phyloP scores from a whole-genome alignment of 2,113 vertebrate species.

The Grus americana region DNA sequence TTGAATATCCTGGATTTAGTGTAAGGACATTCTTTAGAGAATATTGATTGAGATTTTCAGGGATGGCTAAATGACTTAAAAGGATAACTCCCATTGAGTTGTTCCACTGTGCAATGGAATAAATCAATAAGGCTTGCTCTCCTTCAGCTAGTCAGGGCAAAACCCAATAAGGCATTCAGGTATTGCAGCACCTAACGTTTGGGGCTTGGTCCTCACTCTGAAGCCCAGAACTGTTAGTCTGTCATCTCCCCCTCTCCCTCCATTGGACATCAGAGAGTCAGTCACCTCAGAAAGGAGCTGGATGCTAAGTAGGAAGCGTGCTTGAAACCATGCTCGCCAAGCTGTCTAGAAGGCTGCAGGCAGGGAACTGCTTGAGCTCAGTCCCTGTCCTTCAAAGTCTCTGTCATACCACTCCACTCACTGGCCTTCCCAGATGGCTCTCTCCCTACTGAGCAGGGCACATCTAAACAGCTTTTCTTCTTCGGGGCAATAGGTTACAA shows the following conservation, averaged over 20 bases:
- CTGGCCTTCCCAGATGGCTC: not conserved
- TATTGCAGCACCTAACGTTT: not conserved
- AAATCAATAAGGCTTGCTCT: slow-evolving; percentile 4
- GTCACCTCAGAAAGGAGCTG: not conserved
- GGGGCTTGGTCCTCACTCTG: not conserved
- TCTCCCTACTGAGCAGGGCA: not conserved
- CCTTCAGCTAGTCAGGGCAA: not conserved
- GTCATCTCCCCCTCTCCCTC: not conserved
- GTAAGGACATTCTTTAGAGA: not conserved
- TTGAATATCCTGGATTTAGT: slow-evolving; percentile 14
- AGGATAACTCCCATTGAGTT: slow-evolving; percentile 19
- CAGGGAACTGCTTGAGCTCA: not conserved
- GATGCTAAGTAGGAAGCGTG: not conserved
- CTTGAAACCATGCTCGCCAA: not conserved
- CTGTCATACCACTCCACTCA: not conserved
- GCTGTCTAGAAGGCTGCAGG: not conserved
- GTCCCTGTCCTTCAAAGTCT: not conserved
- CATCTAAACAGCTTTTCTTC: not conserved
- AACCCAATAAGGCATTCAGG: not conserved
- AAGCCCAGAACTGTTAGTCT: not conserved
- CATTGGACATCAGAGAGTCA: not conserved
- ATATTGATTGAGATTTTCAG: slow-evolving; percentile 18
- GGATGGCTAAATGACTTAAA: slow-evolving; percentile 18
- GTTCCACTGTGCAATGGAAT: not conserved
- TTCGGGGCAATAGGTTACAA: not conserved